Conservation (phyloP, 2,888 invertebrate species). For the Trichopoda pennipes region DNA sequence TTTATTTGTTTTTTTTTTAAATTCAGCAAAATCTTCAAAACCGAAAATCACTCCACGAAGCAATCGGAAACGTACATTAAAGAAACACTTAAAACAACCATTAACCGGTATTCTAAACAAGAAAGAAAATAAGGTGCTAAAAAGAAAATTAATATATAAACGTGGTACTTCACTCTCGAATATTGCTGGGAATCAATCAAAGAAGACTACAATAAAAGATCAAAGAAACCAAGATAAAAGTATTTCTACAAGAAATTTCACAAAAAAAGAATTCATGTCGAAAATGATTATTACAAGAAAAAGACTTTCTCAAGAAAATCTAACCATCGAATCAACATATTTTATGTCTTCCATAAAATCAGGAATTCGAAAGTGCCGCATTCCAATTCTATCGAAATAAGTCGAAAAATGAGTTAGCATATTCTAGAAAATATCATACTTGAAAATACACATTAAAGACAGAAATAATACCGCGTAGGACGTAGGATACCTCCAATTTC, state of each 20-base stretch:
- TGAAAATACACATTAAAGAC: no score
- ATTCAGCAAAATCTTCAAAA: no score
- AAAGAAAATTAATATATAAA: constrained; percentile 8
- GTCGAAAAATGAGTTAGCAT: no score
- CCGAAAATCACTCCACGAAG: no score
- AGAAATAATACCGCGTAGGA: no score
- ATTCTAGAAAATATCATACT: no score
- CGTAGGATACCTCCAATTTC: no score
- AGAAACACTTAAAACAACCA: no score
- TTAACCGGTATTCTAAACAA: no score
- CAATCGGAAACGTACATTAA: no score
- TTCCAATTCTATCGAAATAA: constrained; percentile 37
- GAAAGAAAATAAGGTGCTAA: constrained; percentile 40
- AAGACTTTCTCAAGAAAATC: constrained; percentile 79
- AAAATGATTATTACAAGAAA: constrained; percentile 75
- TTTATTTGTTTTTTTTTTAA: no score
- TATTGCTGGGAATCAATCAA: neutral
- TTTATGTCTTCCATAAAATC: neutral
- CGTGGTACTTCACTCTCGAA: neutral
- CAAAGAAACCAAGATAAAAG: constrained; percentile 4
- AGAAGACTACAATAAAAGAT: neutral
- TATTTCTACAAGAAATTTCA: constrained; percentile 72
- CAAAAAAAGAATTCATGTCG: constrained; percentile 71
- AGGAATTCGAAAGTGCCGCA: constrained; percentile 42
- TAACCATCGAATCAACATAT: constrained; percentile 64